Evolutionary conservation across 2,888 invertebrate species (phyloP).

Genomic region (Trissolcus japonicus): DNA sequence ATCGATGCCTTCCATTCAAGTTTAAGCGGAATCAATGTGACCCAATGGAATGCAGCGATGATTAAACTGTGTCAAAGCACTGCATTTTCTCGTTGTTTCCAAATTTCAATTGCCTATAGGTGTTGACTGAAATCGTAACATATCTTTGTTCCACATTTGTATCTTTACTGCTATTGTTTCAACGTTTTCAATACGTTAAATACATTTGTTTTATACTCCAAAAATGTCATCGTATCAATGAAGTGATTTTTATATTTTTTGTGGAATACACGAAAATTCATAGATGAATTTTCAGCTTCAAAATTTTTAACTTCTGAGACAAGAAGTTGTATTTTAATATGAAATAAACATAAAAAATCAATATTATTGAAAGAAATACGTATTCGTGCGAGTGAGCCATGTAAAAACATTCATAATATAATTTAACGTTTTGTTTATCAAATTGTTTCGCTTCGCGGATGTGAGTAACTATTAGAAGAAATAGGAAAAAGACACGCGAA

Average conservation of each 20-base stretch:
- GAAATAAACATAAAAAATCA: no score
- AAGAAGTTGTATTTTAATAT: no score
- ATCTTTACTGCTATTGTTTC: no score
- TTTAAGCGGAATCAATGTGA: slow-evolving; percentile 12
- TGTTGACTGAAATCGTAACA: not conserved
- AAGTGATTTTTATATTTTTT: no score
- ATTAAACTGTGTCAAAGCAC: slow-evolving; percentile 3
- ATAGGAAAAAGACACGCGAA: not conserved
- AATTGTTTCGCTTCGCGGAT: not conserved
- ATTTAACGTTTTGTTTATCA: not conserved
- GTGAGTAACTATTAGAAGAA: not conserved
- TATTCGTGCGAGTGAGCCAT: no score
- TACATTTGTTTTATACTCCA: not conserved
- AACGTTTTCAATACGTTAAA: no score
- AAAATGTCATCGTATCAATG: no score
- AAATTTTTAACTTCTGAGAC: no score
- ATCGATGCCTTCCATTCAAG: slow-evolving; percentile 9
- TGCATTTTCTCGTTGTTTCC: slow-evolving; percentile 2
- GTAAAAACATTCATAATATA: not conserved
- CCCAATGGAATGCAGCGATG: slow-evolving; percentile 5
- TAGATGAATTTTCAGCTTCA: no score
- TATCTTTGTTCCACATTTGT: not conserved
- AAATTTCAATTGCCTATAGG: not conserved
- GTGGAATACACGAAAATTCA: no score
- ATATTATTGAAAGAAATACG: no score